phyloP scores from a whole-genome alignment of 2,888 invertebrate genomes.

The Lathronympha strigana region DNA sequence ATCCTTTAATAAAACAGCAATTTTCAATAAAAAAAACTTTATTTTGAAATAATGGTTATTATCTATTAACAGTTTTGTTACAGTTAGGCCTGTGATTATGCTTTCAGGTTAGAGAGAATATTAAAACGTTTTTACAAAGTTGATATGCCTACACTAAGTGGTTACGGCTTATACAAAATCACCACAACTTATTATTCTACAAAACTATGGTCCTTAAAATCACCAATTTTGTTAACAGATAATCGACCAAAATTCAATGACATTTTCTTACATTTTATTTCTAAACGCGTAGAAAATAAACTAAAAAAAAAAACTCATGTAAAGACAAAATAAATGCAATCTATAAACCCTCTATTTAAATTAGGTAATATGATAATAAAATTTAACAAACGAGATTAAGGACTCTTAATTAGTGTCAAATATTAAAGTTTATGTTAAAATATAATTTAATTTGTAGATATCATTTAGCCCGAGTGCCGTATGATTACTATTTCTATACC shows the following conservation, averaged over 20 bases:
- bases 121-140: slow-evolving; percentile 75
- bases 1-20: slow-evolving; percentile 35
- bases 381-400: slow-evolving; percentile 77
- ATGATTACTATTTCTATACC: slow-evolving; percentile 84
- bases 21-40: slow-evolving; percentile 69
- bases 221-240: slow-evolving; percentile 74
- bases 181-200: slow-evolving; percentile 44
- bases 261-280: slow-evolving; percentile 59
- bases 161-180: slow-evolving; percentile 53
- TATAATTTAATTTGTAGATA: slow-evolving; percentile 59
- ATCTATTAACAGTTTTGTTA: slow-evolving; percentile 82
- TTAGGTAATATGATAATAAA: slow-evolving; percentile 68
- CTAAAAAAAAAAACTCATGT: slow-evolving; percentile 74
- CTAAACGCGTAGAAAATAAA: slow-evolving; percentile 79
- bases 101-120: slow-evolving; percentile 66
- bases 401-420: slow-evolving; percentile 66
- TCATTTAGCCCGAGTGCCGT: slow-evolving; percentile 76
- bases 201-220: slow-evolving; percentile 46
- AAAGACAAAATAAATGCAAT: slow-evolving; percentile 83
- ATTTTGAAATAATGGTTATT: slow-evolving; percentile 83
- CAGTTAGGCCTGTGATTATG: slow-evolving; percentile 78
- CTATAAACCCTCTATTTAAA: slow-evolving; percentile 79
- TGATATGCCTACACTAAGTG: slow-evolving; percentile 77
- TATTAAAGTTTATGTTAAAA: slow-evolving; percentile 61
- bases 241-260: slow-evolving; percentile 79